A percentile compares a stretch with the other conserved stretches of the same genome.
phyloP scores from a whole-genome alignment of 2,797 vertebrate genomes.

The Neomorphus geoffroyi region DNA sequence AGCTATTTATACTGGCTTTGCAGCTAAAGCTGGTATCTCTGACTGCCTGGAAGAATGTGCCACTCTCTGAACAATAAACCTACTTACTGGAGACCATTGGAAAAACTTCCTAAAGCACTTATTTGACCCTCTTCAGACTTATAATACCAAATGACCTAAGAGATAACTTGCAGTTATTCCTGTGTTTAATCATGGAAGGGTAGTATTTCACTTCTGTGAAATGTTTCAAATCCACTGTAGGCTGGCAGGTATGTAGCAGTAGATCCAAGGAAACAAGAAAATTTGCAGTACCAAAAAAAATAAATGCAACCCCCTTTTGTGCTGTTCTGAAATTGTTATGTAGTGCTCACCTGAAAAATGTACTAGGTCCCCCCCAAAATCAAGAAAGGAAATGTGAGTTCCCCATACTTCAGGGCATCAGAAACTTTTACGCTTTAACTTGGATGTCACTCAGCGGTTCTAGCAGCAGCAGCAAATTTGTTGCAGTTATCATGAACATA shows the following conservation, averaged over 20 bases:
- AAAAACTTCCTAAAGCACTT: neutral
- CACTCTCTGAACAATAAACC: neutral
- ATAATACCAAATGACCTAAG: neutral
- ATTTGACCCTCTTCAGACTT: neutral
- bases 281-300: neutral
- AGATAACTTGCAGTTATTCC: neutral
- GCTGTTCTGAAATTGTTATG: neutral
- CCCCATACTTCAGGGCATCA: neutral
- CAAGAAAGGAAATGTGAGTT: neutral
- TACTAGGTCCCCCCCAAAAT: neutral
- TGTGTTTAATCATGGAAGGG: neutral
- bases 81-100: neutral
- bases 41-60: neutral
- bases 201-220: neutral
- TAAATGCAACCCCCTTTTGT: fast-evolving
- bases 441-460: neutral
- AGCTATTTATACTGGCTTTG: neutral
- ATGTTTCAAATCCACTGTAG: neutral
- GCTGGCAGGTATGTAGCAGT: fast-evolving
- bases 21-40: neutral
- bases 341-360: neutral
- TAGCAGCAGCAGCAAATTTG: neutral
- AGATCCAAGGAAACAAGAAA: neutral
- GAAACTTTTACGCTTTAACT: neutral
- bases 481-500: neutral